phyloP scores from a whole-genome alignment of 2,797 vertebrate genomes.

The Melopsittacus undulatus region DNA sequence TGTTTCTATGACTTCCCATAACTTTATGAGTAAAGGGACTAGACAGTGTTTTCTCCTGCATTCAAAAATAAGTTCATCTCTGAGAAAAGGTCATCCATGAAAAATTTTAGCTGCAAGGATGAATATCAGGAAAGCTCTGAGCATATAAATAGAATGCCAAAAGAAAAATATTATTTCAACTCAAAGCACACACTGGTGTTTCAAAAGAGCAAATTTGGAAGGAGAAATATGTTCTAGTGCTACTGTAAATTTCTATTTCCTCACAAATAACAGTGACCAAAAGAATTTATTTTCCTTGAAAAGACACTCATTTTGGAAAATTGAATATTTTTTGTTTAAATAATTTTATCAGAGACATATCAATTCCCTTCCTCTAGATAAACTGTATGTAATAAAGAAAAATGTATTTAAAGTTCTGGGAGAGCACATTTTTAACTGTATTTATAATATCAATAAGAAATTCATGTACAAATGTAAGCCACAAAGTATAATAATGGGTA shows the following conservation, averaged over 20 bases:
- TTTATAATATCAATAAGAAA: background rate
- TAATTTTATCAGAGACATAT: background rate
- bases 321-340: background rate
- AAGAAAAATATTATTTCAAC: background rate
- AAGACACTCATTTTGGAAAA: background rate
- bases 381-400: background rate
- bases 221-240: background rate
- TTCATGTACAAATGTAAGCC: background rate
- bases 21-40: background rate
- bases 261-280: background rate
- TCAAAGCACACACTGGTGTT: background rate
- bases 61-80: background rate
- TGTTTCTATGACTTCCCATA: background rate
- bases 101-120: constrained; percentile 1
- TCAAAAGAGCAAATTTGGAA: background rate
- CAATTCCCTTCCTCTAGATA: background rate
- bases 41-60: background rate
- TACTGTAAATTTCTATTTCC: background rate
- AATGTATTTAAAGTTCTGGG: background rate
- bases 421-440: background rate
- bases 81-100: constrained; percentile 5
- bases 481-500: background rate
- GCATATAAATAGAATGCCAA: background rate
- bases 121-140: background rate
- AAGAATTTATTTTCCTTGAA: background rate